Evolutionary conservation across 2,888 invertebrate species (phyloP).

Genomic region (Ommatoiulus sabulosus): DNA sequence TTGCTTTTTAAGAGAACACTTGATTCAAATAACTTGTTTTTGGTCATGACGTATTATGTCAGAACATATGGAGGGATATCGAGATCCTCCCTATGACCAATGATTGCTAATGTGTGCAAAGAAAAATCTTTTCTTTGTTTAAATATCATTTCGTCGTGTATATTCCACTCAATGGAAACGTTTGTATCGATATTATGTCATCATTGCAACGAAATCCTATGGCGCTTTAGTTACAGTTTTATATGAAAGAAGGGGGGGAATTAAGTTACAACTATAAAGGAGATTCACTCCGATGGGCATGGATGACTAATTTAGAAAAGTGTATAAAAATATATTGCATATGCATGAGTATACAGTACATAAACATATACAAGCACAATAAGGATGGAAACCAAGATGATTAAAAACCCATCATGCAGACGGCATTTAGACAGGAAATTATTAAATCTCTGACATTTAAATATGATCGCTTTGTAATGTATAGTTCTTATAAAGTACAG

Average conservation of each 20-base stretch:
- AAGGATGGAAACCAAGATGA: not conserved
- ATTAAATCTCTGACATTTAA: constrained; percentile 8
- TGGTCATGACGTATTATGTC: too few relatives aligned
- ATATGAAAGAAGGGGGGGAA: not conserved
- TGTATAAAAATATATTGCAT: constrained; percentile 1
- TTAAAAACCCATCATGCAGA: constrained; percentile 26
- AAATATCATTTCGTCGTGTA: too few relatives aligned
- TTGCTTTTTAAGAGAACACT: too few relatives aligned
- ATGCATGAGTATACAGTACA: constrained; percentile 14
- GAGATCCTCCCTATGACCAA: too few relatives aligned
- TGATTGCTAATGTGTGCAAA: too few relatives aligned
- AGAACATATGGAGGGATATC: too few relatives aligned
- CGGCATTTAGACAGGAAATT: not conserved
- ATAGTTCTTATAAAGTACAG: not conserved
- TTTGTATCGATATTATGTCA: not conserved
- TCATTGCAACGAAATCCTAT: not conserved
- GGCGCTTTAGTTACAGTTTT: not conserved
- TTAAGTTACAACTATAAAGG: constrained; percentile 5
- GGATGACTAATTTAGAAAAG: constrained; percentile 24
- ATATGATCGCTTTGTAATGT: not conserved
- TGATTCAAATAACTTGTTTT: too few relatives aligned
- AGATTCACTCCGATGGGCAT: constrained; percentile 23
- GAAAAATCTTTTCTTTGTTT: too few relatives aligned
- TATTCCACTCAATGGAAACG: too few relatives aligned
- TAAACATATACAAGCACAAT: not conserved